These are phyloP conservation scores for Enteromius treurensis DNA, from an alignment of 2,797 vertebrate genomes.

Conservation along the genomic window DNA sequence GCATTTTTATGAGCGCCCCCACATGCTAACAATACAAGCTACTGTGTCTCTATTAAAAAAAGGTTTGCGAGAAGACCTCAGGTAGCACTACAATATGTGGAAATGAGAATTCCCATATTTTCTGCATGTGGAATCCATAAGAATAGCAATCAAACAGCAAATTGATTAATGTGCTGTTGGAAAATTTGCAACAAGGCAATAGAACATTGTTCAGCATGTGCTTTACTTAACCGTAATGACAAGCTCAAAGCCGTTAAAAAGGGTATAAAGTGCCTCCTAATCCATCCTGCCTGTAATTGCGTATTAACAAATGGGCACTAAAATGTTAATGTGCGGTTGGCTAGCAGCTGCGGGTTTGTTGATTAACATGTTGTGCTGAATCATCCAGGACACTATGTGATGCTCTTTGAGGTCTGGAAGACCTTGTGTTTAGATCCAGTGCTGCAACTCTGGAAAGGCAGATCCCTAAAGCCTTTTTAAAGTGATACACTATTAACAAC, in stretches of 20 bases:
- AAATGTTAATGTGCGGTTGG: conserved; percentile 59
- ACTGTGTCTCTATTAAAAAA: conserved; percentile 41
- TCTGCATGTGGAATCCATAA: conserved; percentile 14
- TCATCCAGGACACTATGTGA: conserved; percentile 20
- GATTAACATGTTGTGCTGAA: conserved; percentile 43
- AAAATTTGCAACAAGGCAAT: conserved; percentile 39
- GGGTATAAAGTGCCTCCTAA: conserved; percentile 58
- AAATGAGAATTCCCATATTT: conserved; percentile 24
- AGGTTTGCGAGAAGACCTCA: conserved; percentile 29
- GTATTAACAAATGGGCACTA: conserved; percentile 64
- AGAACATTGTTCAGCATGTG: conserved; percentile 47
- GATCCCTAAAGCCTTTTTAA: neutral
- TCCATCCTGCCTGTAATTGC: conserved; percentile 58
- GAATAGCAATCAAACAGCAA: conserved; percentile 20
- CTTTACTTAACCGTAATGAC: conserved; percentile 51
- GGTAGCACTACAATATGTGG: conserved; percentile 31
- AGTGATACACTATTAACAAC: neutral
- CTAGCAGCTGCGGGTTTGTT: conserved; percentile 34
- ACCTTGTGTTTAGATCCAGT: neutral
- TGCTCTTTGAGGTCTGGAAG: conserved; percentile 2
- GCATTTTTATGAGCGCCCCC: conserved; percentile 46
- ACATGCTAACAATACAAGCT: conserved; percentile 30
- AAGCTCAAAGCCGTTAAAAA: conserved; percentile 53
- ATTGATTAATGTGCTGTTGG: conserved; percentile 50
- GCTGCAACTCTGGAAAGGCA: neutral